Percentiles rank a stretch among this genome's conserved stretches.
Evolutionary conservation across 2,888 invertebrate genomes (phyloP).

Genomic region (Melanostoma mellinum): DNA sequence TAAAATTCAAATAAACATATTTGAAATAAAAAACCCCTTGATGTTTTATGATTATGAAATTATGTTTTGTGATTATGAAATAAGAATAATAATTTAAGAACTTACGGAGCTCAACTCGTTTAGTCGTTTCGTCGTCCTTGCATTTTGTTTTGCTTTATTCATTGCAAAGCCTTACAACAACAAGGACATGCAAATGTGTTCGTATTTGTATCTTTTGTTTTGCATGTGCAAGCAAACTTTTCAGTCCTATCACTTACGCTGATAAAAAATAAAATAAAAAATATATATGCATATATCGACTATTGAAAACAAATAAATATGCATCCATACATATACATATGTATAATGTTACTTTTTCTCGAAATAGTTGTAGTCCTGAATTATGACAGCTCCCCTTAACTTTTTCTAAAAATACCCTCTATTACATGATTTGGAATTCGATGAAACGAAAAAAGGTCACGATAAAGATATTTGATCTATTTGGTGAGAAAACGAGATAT

Average conservation of each 20-base stretch:
- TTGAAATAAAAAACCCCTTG: constrained; percentile 29
- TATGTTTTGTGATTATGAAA: constrained; percentile 67
- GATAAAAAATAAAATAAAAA: constrained; percentile 13
- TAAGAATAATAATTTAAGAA: constrained; percentile 46
- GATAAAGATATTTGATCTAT: no score
- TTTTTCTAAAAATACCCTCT: no score
- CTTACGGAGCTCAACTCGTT: constrained; percentile 44
- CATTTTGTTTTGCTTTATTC: constrained; percentile 27
- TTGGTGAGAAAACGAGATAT: no score
- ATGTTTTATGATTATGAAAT: constrained; percentile 67
- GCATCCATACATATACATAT: neutral
- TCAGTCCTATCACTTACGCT: constrained; percentile 1
- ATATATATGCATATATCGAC: neutral
- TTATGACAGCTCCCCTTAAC: no score
- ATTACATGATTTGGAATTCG: no score
- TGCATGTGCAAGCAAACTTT: constrained; percentile 18
- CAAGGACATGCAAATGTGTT: constrained; percentile 30
- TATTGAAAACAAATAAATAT: neutral
- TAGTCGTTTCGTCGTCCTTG: constrained; percentile 3
- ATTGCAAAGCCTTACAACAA: constrained; percentile 42
- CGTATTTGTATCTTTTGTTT: constrained; percentile 49
- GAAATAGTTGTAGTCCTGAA: no score
- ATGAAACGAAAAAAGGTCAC: no score
- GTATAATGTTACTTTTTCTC: no score
- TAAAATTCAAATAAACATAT: constrained; percentile 30